These are phyloP conservation scores for Luscinia luscinia DNA, from an alignment of 2,797 vertebrate genomes.

Conservation along the genomic window DNA sequence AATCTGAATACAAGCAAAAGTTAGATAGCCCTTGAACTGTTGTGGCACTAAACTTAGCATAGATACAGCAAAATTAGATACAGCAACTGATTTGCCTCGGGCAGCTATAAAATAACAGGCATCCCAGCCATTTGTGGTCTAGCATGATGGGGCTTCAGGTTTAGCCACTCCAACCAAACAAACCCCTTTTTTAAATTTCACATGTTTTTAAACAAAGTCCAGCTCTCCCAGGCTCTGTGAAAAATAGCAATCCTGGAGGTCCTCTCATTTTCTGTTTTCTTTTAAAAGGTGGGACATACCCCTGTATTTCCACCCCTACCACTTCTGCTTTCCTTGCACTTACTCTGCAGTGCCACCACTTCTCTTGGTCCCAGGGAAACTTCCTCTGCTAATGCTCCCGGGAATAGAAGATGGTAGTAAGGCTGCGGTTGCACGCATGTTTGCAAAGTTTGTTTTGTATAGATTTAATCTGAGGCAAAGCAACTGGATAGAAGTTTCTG, in stretches of 20 bases:
- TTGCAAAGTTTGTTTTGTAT: constrained; percentile 37
- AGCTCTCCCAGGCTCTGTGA: not conserved
- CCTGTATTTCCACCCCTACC: not conserved
- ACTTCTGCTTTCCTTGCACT: not conserved
- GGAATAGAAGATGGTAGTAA: constrained; percentile 7
- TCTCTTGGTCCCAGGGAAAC: not conserved
- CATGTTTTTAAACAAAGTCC: not conserved
- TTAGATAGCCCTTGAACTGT: not conserved
- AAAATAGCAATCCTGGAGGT: not conserved
- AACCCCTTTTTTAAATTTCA: not conserved
- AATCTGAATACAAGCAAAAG: not conserved
- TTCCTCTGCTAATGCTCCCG: not conserved
- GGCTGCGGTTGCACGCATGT: not conserved
- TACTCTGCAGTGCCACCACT: not conserved
- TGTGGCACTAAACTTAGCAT: not conserved
- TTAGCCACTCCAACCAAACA: not conserved
- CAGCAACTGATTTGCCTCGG: not conserved
- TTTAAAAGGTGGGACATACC: not conserved
- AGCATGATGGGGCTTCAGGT: not conserved
- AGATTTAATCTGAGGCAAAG: constrained; percentile 25
- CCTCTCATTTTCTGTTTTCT: not conserved
- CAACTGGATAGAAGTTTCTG: not conserved
- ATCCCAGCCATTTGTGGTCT: not conserved
- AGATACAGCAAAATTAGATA: not conserved
- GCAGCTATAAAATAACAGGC: not conserved